Conservation (phyloP, 1,140 invertebrate genomes). For the Penaeus japonicus region DNA sequence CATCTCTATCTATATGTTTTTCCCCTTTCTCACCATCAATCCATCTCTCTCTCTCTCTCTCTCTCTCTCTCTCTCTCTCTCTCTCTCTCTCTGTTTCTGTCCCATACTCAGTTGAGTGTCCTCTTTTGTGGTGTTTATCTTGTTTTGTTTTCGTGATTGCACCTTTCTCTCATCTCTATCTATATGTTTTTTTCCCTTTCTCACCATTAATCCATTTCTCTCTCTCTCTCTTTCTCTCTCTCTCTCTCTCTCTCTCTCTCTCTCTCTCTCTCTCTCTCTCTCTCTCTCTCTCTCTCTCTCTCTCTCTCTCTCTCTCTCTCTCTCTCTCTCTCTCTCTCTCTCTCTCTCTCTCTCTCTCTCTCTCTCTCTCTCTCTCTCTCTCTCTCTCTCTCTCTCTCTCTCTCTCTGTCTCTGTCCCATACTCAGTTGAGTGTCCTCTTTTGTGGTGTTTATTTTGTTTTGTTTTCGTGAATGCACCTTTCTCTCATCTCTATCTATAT, state of each 20-base stretch:
- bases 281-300: neutral
- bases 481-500: too few species aligned
- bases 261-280: neutral
- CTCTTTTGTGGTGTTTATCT: too few species aligned
- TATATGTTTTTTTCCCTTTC: neutral
- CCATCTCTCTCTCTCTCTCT: too few species aligned
- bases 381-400: neutral
- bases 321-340: neutral
- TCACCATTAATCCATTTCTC: neutral
- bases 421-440: neutral
- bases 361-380: neutral
- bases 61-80: too few species aligned
- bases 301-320: neutral
- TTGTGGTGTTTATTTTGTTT: too few species aligned
- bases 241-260: neutral
- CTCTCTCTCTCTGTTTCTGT: too few species aligned
- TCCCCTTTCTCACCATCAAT: too few species aligned
- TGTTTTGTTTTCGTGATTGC: too few species aligned
- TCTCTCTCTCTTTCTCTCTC: neutral
- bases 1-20: too few species aligned
- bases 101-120: too few species aligned
- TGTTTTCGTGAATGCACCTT: too few species aligned
- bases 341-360: neutral
- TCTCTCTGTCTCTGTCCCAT: neutral
- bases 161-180: neutral